Conservation (phyloP, 2,797 vertebrate genomes). For the Sebastes wilsoni region DNA sequence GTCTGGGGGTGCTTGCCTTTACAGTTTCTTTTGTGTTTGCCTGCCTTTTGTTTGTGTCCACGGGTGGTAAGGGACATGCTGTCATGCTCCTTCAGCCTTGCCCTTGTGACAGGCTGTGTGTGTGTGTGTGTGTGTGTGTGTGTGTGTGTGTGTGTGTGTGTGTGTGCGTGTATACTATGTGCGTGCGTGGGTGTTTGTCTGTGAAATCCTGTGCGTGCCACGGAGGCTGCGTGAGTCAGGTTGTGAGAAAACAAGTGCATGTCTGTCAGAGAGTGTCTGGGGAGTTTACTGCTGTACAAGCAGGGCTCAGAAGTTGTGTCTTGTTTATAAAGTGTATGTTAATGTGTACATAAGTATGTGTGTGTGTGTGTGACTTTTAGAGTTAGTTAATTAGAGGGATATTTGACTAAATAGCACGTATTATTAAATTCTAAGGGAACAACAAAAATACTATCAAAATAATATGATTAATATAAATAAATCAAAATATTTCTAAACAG, state of each 20-base stretch:
- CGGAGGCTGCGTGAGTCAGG: slow-evolving; percentile 48
- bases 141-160: neutral
- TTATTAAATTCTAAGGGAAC: neutral
- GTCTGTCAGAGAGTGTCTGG: slow-evolving; percentile 43
- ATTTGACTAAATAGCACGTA: neutral
- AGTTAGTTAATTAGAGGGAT: neutral
- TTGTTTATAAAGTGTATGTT: slow-evolving; percentile 7
- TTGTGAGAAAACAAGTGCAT: slow-evolving; percentile 66
- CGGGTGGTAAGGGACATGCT: slow-evolving; percentile 67
- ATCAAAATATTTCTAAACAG: neutral
- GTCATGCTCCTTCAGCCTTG: slow-evolving; percentile 69
- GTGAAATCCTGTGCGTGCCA: slow-evolving; percentile 62
- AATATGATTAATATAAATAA: neutral
- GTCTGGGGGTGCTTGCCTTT: slow-evolving; percentile 34
- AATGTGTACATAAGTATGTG: neutral
- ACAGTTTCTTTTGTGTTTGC: slow-evolving; percentile 65
- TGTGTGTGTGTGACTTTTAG: neutral
- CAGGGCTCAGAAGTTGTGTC: slow-evolving; percentile 18
- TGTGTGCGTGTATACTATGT: neutral
- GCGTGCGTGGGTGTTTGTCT: slow-evolving; percentile 34
- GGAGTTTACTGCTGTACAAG: slow-evolving; percentile 43
- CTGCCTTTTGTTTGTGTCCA: slow-evolving; percentile 70
- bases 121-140: neutral
- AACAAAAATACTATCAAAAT: neutral
- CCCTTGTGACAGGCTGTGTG: slow-evolving; percentile 37